A percentile compares a stretch with the other conserved stretches of the same genome.
These are phyloP conservation scores for Petroica traversi DNA, from an alignment of 2,113 vertebrate species.

Conservation along the genomic window DNA sequence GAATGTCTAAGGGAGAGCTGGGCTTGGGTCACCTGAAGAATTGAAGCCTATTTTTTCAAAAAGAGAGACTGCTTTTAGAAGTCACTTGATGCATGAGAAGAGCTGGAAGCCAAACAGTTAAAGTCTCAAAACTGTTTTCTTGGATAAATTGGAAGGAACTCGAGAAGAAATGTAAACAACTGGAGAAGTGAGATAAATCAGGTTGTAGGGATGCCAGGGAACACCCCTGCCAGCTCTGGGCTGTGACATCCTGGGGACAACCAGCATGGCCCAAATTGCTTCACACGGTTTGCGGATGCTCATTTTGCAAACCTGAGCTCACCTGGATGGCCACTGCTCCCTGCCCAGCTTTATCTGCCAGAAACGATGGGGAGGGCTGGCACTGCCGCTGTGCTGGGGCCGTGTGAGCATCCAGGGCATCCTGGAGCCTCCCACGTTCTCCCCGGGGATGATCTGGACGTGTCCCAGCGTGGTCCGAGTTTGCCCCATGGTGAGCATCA, in stretches of 20 bases:
- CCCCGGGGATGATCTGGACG: rapidly evolving
- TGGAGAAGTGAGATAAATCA: neutral
- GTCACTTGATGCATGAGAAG: neutral
- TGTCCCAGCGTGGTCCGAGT: rapidly evolving
- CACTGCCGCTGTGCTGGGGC: rapidly evolving
- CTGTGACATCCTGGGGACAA: neutral
- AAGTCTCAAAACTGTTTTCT: neutral
- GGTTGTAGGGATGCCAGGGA: neutral
- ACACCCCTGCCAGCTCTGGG: neutral
- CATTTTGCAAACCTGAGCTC: neutral
- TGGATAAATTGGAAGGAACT: neutral
- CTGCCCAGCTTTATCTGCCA: neutral
- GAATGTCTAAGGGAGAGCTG: neutral
- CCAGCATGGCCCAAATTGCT: neutral
- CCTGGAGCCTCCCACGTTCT: rapidly evolving
- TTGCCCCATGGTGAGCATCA: rapidly evolving
- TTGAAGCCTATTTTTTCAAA: rapidly evolving
- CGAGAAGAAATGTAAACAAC: neutral
- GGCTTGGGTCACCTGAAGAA: neutral
- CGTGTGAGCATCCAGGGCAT: neutral
- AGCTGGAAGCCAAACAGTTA: neutral
- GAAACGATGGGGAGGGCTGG: neutral
- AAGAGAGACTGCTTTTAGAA: no score
- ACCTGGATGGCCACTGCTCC: rapidly evolving
- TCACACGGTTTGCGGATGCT: rapidly evolving